A percentile compares a stretch with the other conserved stretches of the same genome.
phyloP scores from a whole-genome alignment of 2,888 invertebrate genomes.

The Xylocampa areola region DNA sequence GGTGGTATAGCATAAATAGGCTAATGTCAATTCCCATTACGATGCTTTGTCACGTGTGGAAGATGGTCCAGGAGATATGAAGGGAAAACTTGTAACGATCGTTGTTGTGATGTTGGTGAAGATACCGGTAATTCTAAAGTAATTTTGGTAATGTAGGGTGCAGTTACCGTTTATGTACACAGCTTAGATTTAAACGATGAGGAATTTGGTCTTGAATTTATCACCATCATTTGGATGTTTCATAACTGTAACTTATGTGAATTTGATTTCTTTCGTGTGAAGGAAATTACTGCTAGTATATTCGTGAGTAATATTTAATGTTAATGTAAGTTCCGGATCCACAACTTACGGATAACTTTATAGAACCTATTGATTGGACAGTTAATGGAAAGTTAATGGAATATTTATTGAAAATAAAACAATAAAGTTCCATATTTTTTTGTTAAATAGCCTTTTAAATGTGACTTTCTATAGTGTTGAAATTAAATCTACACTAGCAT shows the following conservation, averaged over 20 bases:
- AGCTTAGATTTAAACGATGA: not conserved
- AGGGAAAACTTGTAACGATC: slow-evolving; percentile 57
- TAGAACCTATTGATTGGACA: too few species aligned
- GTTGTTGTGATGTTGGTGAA: slow-evolving; percentile 37
- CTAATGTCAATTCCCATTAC: slow-evolving; percentile 84
- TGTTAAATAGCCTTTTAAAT: too few species aligned
- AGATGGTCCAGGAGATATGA: slow-evolving; percentile 71
- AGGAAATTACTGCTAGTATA: slow-evolving; percentile 1
- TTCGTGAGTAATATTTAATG: not conserved
- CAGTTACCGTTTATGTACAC: not conserved
- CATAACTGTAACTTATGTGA: not conserved
- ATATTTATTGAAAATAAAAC: too few species aligned
- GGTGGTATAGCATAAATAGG: slow-evolving; percentile 76
- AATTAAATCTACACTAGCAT: too few species aligned
- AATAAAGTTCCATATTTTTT: too few species aligned
- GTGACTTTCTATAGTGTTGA: too few species aligned
- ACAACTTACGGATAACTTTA: too few species aligned
- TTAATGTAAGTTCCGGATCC: not conserved
- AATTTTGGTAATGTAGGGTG: slow-evolving; percentile 24
- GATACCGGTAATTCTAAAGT: slow-evolving; percentile 43
- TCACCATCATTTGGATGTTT: not conserved
- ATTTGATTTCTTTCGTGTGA: too few species aligned
- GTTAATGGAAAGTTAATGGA: too few species aligned
- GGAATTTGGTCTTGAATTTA: not conserved
- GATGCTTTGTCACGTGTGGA: slow-evolving; percentile 83